phyloP scores from a whole-genome alignment of 2,113 vertebrate species.

The Indri indri region DNA sequence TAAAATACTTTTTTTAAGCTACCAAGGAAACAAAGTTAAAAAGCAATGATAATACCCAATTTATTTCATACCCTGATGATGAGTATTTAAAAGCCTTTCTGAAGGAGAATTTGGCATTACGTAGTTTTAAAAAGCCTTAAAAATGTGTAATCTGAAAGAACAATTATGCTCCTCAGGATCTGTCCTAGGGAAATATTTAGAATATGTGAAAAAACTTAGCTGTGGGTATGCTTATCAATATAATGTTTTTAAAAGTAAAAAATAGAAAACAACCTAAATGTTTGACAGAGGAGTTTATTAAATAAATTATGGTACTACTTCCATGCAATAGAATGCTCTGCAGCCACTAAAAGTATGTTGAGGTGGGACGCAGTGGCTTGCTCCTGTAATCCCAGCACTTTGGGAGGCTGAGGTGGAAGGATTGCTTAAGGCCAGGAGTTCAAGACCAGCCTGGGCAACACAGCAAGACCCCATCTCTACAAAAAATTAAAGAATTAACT shows the following conservation, averaged over 20 bases:
- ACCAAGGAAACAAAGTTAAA: background rate
- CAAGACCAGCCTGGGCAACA: too few relatives aligned
- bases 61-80: background rate
- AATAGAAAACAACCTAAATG: background rate
- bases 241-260: constrained; percentile 29
- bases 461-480: too few relatives aligned
- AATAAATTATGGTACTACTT: background rate
- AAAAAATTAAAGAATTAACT: too few relatives aligned
- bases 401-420: too few relatives aligned
- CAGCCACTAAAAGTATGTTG: background rate
- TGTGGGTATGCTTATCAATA: background rate
- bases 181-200: background rate
- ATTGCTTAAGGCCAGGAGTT: too few relatives aligned
- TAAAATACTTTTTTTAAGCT: background rate
- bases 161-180: background rate
- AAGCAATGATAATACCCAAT: background rate
- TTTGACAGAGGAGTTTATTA: background rate
- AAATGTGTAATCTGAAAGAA: background rate
- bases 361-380: background rate
- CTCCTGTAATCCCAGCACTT: too few relatives aligned
- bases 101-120: background rate
- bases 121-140: background rate
- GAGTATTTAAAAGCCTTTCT: background rate
- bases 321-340: background rate
- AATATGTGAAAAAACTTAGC: background rate